phyloP scores from a whole-genome alignment of 2,113 vertebrate species.

The Nematolebias whitei region DNA sequence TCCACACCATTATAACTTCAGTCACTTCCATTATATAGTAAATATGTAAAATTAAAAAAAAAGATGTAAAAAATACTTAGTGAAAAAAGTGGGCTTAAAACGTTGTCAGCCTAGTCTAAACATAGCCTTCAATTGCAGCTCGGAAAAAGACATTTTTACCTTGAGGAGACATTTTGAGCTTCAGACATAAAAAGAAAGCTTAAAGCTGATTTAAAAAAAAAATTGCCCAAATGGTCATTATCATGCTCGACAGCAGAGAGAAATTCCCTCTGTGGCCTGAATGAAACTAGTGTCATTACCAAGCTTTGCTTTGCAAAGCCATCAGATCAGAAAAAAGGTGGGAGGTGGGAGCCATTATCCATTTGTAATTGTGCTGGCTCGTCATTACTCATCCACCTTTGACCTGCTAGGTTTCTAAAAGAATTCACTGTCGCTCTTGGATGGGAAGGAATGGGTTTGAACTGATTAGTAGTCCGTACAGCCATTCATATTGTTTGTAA shows the following conservation, averaged over 20 bases:
- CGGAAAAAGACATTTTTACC: slow-evolving; percentile 42
- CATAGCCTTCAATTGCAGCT: slow-evolving; percentile 21
- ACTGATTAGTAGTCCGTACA: slow-evolving; percentile 49
- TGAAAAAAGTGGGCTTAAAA: slow-evolving; percentile 16
- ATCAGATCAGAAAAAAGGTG: slow-evolving; percentile 66
- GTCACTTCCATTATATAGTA: background rate
- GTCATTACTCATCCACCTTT: slow-evolving; percentile 71
- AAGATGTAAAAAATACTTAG: slow-evolving; percentile 5
- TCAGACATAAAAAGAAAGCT: slow-evolving; percentile 35
- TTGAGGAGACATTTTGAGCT: slow-evolving; percentile 40
- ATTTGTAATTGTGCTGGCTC: slow-evolving; percentile 63
- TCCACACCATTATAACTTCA: background rate
- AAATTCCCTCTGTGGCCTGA: slow-evolving; percentile 65
- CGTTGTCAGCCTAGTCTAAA: slow-evolving; percentile 12
- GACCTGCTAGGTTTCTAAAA: slow-evolving; percentile 59
- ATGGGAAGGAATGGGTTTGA: slow-evolving; percentile 9
- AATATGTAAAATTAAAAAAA: background rate
- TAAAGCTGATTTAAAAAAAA: slow-evolving; percentile 34
- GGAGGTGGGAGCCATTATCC: slow-evolving; percentile 67
- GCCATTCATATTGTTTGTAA: slow-evolving; percentile 32
- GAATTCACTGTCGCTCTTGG: slow-evolving; percentile 44
- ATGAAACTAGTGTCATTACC: slow-evolving; percentile 69
- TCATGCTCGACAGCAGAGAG: slow-evolving; percentile 67
- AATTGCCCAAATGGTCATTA: slow-evolving; percentile 70
- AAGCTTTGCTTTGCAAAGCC: slow-evolving; percentile 64